These are phyloP conservation scores for Acanthornis magna DNA, from an alignment of 2,797 vertebrate species.

Conservation along the genomic window DNA sequence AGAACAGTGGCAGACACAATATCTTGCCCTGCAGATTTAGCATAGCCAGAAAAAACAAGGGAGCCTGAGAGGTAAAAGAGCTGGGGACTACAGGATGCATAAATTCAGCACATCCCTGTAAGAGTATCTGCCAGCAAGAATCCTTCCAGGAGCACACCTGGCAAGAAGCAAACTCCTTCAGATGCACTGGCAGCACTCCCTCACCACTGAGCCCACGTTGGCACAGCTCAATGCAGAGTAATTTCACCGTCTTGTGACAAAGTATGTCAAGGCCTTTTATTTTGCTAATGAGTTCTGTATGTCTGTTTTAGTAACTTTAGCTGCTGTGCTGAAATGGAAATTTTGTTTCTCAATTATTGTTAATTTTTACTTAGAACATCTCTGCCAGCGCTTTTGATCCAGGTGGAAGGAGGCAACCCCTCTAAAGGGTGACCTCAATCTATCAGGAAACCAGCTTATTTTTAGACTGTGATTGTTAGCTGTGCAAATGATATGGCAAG, in stretches of 20 bases:
- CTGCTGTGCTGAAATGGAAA: slow-evolving; percentile 8
- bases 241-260: background rate
- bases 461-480: slow-evolving; percentile 19
- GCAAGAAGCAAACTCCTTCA: background rate
- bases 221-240: background rate
- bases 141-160: background rate
- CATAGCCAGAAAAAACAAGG: background rate
- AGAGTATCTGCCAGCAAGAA: background rate
- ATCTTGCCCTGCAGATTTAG: background rate
- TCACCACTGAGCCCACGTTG: background rate
- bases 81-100: background rate
- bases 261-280: slow-evolving; percentile 4
- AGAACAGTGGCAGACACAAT: background rate
- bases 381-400: background rate
- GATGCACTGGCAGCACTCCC: background rate
- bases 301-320: background rate
- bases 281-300: slow-evolving; percentile 1
- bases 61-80: background rate
- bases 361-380: slow-evolving; percentile 34
- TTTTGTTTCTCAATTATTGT: background rate
- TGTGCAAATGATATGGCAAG: background rate
- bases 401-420: slow-evolving; percentile 7
- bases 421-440: background rate
- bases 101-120: background rate
- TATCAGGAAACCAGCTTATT: slow-evolving; percentile 22